Evolutionary conservation across 2,888 invertebrate species (phyloP).

Genomic region (Temnothorax rugatulus): DNA sequence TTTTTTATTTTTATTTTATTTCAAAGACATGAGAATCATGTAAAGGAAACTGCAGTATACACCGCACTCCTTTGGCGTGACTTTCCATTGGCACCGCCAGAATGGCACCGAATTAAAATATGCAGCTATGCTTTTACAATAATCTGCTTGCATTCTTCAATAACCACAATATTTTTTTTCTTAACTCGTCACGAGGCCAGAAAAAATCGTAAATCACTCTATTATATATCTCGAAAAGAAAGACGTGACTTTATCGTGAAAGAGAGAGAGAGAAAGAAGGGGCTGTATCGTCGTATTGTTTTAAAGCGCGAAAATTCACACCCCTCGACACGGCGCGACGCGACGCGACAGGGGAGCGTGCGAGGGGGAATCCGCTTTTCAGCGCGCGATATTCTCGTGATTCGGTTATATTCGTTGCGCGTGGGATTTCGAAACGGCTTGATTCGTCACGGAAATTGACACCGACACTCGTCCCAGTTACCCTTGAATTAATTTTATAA

Average conservation of each 20-base stretch:
- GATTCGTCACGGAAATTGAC: slow-evolving; percentile 34
- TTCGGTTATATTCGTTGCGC: slow-evolving; percentile 32
- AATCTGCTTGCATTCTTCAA: slow-evolving; percentile 17
- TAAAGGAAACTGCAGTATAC: background rate
- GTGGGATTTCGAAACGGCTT: slow-evolving; percentile 20
- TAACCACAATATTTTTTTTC: slow-evolving; percentile 30
- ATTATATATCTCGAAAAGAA: slow-evolving; percentile 27
- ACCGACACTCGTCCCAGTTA: slow-evolving; percentile 8
- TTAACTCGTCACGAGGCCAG: background rate
- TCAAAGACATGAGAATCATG: background rate
- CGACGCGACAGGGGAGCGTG: slow-evolving; percentile 17
- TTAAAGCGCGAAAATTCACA: slow-evolving; percentile 68
- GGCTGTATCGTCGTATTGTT: slow-evolving; percentile 64
- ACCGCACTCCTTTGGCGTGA: background rate
- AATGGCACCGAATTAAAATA: slow-evolving; percentile 4
- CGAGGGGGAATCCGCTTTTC: slow-evolving; percentile 36
- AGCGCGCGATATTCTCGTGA: slow-evolving; percentile 44
- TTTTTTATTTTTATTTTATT: background rate
- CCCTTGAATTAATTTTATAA: background rate
- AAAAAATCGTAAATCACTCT: slow-evolving; percentile 34
- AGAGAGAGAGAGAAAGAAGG: background rate
- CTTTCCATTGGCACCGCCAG: background rate
- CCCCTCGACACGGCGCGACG: slow-evolving; percentile 34
- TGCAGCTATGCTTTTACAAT: background rate
- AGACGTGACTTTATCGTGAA: slow-evolving; percentile 37